These are phyloP conservation scores for Tetranychus urticae DNA, from an alignment of 1,140 invertebrate genomes.

Conservation along the genomic window DNA sequence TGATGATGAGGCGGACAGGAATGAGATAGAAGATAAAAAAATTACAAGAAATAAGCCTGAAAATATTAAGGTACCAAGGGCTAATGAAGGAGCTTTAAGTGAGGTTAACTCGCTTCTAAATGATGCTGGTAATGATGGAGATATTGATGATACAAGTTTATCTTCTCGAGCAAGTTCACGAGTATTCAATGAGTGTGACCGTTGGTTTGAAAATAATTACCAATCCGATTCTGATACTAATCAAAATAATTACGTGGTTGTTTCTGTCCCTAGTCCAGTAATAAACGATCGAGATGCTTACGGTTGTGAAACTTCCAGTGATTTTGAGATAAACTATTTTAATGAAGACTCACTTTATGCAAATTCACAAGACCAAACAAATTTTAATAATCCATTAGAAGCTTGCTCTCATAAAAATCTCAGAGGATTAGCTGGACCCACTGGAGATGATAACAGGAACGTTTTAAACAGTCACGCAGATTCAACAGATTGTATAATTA, in stretches of 20 bases:
- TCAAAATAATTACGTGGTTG: background rate
- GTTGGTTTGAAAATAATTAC: constrained; percentile 28
- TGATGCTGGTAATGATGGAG: constrained; percentile 23
- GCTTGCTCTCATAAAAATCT: too few species aligned
- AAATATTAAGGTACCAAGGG: constrained; percentile 28
- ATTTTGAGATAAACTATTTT: background rate
- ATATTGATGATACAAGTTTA: constrained; percentile 34
- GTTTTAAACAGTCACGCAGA: too few species aligned
- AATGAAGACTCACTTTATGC: background rate
- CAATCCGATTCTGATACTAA: background rate
- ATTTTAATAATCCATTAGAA: too few species aligned
- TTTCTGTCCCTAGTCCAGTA: background rate
- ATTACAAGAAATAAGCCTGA: too few species aligned
- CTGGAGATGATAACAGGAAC: too few species aligned
- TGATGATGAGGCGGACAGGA: constrained; percentile 26
- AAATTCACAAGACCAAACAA: too few species aligned
- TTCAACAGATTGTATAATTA: too few species aligned
- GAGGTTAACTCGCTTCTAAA: constrained; percentile 61
- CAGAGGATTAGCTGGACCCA: too few species aligned
- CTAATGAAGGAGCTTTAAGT: constrained; percentile 55
- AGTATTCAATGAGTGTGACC: constrained; percentile 17
- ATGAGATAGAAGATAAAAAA: constrained; percentile 21
- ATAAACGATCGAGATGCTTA: background rate
- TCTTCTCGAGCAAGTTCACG: constrained; percentile 49
- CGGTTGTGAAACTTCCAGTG: background rate